These are phyloP conservation scores for Drosophila paucipuncta DNA, from an alignment of 2,888 invertebrate species.

Conservation along the genomic window DNA sequence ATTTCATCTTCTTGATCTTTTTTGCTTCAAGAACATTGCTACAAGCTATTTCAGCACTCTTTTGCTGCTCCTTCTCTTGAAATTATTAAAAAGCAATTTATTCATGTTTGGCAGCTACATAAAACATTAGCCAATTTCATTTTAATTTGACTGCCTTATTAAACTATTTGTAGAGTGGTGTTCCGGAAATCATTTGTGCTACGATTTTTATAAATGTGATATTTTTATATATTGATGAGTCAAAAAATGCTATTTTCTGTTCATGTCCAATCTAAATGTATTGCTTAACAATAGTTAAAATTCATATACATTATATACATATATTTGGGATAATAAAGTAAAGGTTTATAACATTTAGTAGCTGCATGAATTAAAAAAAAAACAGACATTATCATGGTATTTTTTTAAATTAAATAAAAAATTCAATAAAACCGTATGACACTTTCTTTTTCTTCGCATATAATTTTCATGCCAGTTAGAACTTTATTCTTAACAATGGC, in stretches of 20 bases:
- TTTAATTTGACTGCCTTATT: constrained; percentile 11
- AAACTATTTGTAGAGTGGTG: constrained; percentile 12
- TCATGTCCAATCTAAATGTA: background rate
- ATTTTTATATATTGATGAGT: background rate
- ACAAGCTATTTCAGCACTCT: constrained; percentile 42
- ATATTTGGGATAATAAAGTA: background rate
- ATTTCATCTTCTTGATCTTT: constrained; percentile 31
- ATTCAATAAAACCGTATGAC: background rate
- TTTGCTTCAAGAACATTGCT: constrained; percentile 40
- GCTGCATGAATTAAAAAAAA: background rate
- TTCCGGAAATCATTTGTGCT: constrained; percentile 16
- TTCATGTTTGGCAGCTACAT: constrained; percentile 16
- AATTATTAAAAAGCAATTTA: constrained; percentile 68
- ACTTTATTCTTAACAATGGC: background rate
- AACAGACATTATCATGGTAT: background rate
- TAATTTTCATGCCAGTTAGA: background rate
- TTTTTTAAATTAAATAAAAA: background rate
- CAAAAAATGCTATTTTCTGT: background rate
- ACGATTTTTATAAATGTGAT: background rate
- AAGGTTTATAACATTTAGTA: background rate
- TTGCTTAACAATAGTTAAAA: background rate
- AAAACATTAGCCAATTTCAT: constrained; percentile 35
- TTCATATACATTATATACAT: background rate
- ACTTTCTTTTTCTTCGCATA: background rate
- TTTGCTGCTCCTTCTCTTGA: constrained; percentile 27